Evolutionary conservation across 2,113 vertebrate genomes (phyloP).

Genomic region (Pelodiscus sinensis): DNA sequence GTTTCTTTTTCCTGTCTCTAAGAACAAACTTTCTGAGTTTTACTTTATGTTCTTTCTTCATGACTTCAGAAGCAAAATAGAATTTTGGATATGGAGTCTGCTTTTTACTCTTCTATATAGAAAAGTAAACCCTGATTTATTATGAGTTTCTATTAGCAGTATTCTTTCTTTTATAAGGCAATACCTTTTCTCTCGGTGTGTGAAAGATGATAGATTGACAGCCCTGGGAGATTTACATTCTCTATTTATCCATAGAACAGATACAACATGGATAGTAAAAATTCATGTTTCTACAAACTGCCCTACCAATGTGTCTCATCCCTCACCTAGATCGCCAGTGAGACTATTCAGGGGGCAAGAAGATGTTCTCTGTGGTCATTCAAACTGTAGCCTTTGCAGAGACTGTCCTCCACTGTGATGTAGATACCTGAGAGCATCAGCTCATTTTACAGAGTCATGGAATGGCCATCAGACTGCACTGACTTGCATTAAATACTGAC

Average conservation of each 20-base stretch:
- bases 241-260: constrained; percentile 56
- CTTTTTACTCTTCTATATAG: neutral
- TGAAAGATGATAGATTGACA: constrained; percentile 67
- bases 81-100: constrained; percentile 54
- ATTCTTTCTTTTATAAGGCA: constrained; percentile 68
- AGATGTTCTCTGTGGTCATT: neutral
- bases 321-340: fast-evolving
- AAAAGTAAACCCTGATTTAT: constrained; percentile 67
- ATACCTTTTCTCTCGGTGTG: constrained; percentile 43
- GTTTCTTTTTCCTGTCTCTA: constrained; percentile 57
- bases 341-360: neutral
- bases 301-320: neutral
- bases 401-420: neutral
- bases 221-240: constrained; percentile 49
- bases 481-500: constrained; percentile 9
- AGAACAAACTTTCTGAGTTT: constrained; percentile 57
- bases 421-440: neutral
- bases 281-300: neutral
- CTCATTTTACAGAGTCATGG: neutral
- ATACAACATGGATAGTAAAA: constrained; percentile 24
- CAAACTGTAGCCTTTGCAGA: neutral
- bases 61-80: constrained; percentile 55
- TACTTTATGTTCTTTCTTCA: constrained; percentile 56
- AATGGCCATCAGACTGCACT: neutral
- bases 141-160: constrained; percentile 61